Conservation (phyloP, 1,140 invertebrate genomes). For the Gryllus bimaculatus region DNA sequence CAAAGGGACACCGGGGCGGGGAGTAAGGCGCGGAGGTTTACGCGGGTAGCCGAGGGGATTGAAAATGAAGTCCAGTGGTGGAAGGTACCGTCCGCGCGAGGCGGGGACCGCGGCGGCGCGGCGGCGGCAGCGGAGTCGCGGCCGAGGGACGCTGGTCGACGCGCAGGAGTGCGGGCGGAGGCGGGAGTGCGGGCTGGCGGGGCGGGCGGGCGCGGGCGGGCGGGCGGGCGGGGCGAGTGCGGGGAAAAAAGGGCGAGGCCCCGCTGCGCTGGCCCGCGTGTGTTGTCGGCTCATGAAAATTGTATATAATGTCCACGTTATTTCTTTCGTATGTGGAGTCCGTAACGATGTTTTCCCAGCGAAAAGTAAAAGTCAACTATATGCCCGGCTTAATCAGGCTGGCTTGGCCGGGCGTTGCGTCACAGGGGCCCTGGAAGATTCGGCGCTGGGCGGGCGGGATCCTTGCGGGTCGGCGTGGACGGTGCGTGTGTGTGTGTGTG, state of each 20-base stretch:
- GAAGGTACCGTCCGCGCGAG: neutral
- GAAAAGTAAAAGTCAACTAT: constrained; percentile 5
- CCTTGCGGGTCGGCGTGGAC: no score
- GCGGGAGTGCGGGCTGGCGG: no score
- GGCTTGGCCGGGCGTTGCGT: no score
- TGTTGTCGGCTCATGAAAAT: neutral
- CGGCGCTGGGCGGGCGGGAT: no score
- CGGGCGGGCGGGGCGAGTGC: no score
- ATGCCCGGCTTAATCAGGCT: neutral
- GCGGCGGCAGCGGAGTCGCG: no score
- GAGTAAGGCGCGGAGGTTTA: neutral
- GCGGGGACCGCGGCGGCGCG: neutral
- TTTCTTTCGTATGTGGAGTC: constrained; percentile 4
- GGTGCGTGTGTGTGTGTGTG: neutral
- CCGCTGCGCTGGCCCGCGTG: neutral
- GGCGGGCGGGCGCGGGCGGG: no score
- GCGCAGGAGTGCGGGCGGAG: neutral
- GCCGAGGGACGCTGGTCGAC: no score
- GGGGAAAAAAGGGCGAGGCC: neutral
- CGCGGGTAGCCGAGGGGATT: neutral
- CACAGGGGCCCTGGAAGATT: no score
- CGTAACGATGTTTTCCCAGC: constrained; percentile 3
- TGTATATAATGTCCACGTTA: constrained; percentile 5
- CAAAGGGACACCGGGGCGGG: neutral
- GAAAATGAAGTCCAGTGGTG: no score